A percentile compares a stretch with the other conserved stretches of the same genome.
These are phyloP conservation scores for Rhingia rostrata DNA, from an alignment of 2,888 invertebrate genomes.

Conservation along the genomic window DNA sequence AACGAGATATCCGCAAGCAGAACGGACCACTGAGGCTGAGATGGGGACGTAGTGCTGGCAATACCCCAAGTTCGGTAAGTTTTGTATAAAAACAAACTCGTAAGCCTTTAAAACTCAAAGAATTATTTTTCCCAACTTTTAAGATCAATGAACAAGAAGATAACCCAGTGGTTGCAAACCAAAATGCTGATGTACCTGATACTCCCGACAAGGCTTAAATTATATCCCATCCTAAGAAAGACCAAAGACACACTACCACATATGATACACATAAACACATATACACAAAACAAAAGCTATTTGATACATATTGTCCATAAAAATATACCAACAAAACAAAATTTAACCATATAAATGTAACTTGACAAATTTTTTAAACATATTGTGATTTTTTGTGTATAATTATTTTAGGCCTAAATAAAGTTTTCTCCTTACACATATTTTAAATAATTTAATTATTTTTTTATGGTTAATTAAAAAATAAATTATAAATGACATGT, in stretches of 20 bases:
- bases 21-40: conserved; percentile 81
- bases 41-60: conserved; percentile 82
- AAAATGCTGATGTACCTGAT: conserved; percentile 50
- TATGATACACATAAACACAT: conserved; percentile 74
- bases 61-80: conserved; percentile 65
- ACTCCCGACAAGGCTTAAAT: conserved; percentile 67
- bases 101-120: not conserved
- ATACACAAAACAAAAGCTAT: conserved; percentile 49
- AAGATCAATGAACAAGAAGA: conserved; percentile 34
- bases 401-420: conserved; percentile 6
- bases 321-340: conserved; percentile 53
- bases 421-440: not conserved
- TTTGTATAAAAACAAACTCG: too few species aligned
- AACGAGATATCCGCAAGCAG: conserved; percentile 80
- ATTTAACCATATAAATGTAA: conserved; percentile 38
- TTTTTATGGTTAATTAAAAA: conserved; percentile 1
- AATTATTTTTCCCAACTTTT: conserved; percentile 25
- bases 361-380: conserved; percentile 5
- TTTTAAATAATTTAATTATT: not conserved
- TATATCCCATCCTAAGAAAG: conserved; percentile 75
- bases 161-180: conserved; percentile 21
- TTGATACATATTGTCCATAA: conserved; percentile 68
- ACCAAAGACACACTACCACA: conserved; percentile 67
- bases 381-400: conserved; percentile 26
- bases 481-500: conserved; percentile 41